phyloP scores from a whole-genome alignment of 2,888 invertebrate genomes.

The Drosophila bunnanda region DNA sequence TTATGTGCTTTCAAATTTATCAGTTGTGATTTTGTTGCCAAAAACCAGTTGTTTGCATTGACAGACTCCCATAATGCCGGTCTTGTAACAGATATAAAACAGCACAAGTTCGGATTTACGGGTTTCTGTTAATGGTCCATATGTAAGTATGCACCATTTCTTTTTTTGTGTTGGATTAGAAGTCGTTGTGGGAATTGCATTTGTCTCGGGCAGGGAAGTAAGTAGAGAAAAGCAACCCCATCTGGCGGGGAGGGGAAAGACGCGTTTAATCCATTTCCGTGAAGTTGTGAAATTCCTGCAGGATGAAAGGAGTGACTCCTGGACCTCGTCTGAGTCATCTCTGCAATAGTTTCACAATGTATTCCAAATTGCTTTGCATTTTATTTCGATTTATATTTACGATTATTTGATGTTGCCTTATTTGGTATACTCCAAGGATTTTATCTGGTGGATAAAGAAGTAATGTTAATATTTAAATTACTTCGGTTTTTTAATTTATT shows the following conservation, averaged over 20 bases:
- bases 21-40: conserved; percentile 58
- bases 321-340: conserved; percentile 24
- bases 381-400: conserved; percentile 9
- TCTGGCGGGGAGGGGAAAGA: background rate
- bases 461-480: background rate
- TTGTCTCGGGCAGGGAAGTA: background rate
- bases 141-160: conserved; percentile 83
- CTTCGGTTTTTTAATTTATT: background rate
- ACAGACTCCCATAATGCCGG: conserved; percentile 85
- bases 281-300: conserved; percentile 48
- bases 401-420: background rate
- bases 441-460: background rate
- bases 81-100: conserved; percentile 84
- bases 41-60: conserved; percentile 84
- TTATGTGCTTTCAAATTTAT: conserved; percentile 17
- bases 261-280: conserved; percentile 26
- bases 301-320: background rate
- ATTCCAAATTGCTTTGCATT: background rate
- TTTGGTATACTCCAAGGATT: background rate
- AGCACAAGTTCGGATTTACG: conserved; percentile 86
- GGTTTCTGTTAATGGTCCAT: conserved; percentile 86
- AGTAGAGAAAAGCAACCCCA: conserved; percentile 9
- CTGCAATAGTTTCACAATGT: conserved; percentile 19
- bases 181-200: conserved; percentile 12
- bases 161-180: conserved; percentile 32